Evolutionary conservation across 2,113 vertebrate species (phyloP), one percentile per base, ranked within the genome.

Genomic region (Chelonoidis abingdonii): DNA sequence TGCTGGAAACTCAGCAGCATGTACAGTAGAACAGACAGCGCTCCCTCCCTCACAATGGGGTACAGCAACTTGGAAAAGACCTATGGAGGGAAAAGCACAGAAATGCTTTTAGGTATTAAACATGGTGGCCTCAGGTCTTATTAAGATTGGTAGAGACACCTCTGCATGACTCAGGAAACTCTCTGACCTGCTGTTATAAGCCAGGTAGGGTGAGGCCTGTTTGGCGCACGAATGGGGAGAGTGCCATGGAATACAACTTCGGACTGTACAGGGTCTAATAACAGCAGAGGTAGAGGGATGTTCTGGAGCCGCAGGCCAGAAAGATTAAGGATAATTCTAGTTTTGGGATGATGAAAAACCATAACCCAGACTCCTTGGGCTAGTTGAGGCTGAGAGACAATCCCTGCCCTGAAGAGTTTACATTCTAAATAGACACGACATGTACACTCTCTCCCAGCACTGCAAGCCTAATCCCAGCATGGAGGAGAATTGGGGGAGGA

Each of bases 1-100:
- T 99, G 98, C 96, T 99, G 98, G 97, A 99, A 99, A 88, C 98
- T 99, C 93, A 99, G 97, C 47, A 99, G 97, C 98, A 99, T 98
- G 86, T 99, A 98, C 90, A 98, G 98, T 84, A 99, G 97, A 69
- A 99, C 98, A 0, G 98, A 98, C 86, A 99, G 94, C 19, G 98
- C 98, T 0, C 98, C 97, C 11, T 98, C 98, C 62, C 98, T 98
- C 88, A 99, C 98, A 0, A 99, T 98, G 44, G 99, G 99, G 83
- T 98, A 99, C 69, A 98, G 96, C 79, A 99, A 79, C 94, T 99
- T 99, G 88, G 98, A 98, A 92, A 99, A 98, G 76, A 99, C 98
- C 99, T 99, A 62, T 22, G 54, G 59, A 31, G 52, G 9, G 10
- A 14, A 92, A 89, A 50, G 11, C 7, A 81, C 89, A 92, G 21